A percentile compares a stretch with the other conserved stretches of the same genome.
Evolutionary conservation across 2,888 invertebrate genomes (phyloP).

Genomic region (Calameuta pallipes): DNA sequence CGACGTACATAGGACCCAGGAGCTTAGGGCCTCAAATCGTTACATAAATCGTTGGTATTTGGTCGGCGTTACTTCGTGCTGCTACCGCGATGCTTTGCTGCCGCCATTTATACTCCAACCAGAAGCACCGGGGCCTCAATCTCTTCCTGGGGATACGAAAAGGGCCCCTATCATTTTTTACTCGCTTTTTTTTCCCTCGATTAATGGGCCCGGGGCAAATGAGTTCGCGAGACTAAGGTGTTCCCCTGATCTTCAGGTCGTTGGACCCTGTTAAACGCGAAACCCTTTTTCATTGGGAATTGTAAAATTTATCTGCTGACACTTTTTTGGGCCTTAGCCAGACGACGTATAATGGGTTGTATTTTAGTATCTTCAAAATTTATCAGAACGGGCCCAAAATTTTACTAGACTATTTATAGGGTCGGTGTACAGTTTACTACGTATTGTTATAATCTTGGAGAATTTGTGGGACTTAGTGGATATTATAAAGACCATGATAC

Average conservation of each 20-base stretch:
- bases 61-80: slow-evolving; percentile 12
- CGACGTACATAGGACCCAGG: slow-evolving; percentile 1
- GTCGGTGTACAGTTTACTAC: neutral
- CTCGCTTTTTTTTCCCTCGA: neutral
- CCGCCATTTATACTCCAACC: neutral
- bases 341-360: neutral
- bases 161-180: neutral
- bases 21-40: slow-evolving; percentile 26
- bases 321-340: neutral
- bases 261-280: neutral
- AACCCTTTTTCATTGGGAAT: neutral
- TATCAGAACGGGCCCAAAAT: neutral
- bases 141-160: neutral
- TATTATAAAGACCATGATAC: neutral
- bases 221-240: neutral
- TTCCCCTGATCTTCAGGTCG: neutral
- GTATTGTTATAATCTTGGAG: neutral
- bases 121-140: neutral
- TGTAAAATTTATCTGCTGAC: neutral
- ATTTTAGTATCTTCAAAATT: neutral
- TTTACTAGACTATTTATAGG: neutral
- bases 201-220: neutral
- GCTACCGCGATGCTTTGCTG: neutral
- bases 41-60: slow-evolving; percentile 29
- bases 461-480: neutral